These are phyloP conservation scores for Microtus montanus DNA, from an alignment of 2,113 vertebrate species.

Conservation along the genomic window DNA sequence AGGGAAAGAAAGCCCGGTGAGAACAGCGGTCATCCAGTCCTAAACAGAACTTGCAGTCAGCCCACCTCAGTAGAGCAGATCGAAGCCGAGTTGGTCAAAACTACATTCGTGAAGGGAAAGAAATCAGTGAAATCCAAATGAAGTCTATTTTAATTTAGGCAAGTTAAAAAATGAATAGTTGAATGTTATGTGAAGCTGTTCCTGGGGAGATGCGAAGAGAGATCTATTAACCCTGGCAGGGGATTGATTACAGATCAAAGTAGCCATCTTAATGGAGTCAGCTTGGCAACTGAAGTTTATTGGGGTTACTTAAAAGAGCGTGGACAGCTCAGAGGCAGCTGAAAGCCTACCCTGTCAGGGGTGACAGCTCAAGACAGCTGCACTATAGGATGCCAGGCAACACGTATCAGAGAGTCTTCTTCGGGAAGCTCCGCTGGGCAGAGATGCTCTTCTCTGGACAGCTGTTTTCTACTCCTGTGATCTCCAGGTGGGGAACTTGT, in stretches of 20 bases:
- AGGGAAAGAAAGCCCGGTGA: background rate
- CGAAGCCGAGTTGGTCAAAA: background rate
- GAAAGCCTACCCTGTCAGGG: background rate
- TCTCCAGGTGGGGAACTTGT: too few relatives aligned
- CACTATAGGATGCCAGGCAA: background rate
- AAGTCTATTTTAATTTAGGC: background rate
- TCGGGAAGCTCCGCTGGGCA: background rate
- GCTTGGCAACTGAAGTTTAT: background rate
- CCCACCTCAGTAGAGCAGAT: background rate
- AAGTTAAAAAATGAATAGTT: background rate
- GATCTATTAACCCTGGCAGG: background rate
- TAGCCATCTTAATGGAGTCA: background rate
- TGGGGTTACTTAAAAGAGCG: background rate
- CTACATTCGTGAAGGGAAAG: background rate
- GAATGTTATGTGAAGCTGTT: background rate
- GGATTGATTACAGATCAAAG: background rate
- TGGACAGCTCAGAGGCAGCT: background rate
- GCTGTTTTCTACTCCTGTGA: background rate
- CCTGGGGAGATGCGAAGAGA: background rate
- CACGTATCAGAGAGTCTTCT: background rate
- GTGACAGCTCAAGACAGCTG: background rate
- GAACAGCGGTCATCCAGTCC: background rate
- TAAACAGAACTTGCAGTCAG: slow-evolving; percentile 1
- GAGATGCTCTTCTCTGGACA: background rate
- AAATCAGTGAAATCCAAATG: background rate